These are phyloP conservation scores for Camptogramma bilineatum DNA, from an alignment of 2,888 invertebrate species.

Conservation along the genomic window DNA sequence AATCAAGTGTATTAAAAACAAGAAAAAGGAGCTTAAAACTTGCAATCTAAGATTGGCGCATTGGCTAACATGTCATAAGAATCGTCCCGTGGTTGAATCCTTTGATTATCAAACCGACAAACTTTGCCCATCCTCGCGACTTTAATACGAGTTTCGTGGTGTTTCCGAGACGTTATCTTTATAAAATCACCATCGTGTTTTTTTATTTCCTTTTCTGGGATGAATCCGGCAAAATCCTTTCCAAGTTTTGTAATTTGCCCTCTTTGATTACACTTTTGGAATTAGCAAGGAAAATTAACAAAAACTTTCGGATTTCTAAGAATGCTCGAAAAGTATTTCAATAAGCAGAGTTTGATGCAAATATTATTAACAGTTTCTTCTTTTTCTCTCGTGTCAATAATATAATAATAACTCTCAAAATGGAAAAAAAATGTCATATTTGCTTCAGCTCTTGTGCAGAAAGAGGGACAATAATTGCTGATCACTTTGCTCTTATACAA, in stretches of 20 bases:
- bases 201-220: constrained; percentile 44
- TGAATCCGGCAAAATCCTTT: constrained; percentile 33
- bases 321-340: neutral
- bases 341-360: too few relatives aligned
- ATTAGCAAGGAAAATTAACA: constrained; percentile 38
- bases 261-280: constrained; percentile 37
- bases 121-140: constrained; percentile 66
- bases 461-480: too few relatives aligned
- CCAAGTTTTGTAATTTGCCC: constrained; percentile 33
- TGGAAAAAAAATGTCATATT: too few relatives aligned
- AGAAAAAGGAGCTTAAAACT: too few relatives aligned
- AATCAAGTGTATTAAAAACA: too few relatives aligned
- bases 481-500: too few relatives aligned
- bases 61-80: neutral
- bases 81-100: constrained; percentile 21
- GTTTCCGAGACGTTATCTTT: constrained; percentile 64
- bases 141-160: constrained; percentile 71
- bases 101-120: constrained; percentile 53
- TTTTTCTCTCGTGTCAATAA: too few relatives aligned
- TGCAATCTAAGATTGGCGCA: too few relatives aligned
- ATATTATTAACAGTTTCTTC: too few relatives aligned
- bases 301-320: constrained; percentile 22
- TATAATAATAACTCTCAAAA: too few relatives aligned
- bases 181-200: constrained; percentile 65
- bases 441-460: too few relatives aligned